Percentiles rank a stretch among this genome's conserved stretches.
phyloP scores from a whole-genome alignment of 2,888 invertebrate species.

The Liposcelis brunnea region DNA sequence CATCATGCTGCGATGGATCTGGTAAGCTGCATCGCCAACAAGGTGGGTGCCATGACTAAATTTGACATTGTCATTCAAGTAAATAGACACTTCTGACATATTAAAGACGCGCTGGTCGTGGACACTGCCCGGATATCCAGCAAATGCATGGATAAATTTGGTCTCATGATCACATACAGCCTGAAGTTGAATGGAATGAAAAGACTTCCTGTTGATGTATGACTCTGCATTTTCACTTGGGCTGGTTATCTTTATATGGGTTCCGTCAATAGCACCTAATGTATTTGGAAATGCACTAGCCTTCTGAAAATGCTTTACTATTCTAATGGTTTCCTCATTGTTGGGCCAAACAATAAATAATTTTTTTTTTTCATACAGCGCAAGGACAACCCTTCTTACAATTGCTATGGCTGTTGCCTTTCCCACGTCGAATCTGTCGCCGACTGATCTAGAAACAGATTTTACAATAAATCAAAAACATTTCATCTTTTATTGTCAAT shows the following conservation, averaged over 20 bases:
- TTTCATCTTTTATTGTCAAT: no score
- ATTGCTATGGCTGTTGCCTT: neutral
- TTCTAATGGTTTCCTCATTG: neutral
- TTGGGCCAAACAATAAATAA: neutral
- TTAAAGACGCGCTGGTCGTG: no score
- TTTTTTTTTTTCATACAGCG: neutral
- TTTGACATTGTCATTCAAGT: no score
- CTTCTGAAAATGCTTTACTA: neutral
- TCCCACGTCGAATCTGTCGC: neutral
- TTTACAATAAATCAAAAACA: no score
- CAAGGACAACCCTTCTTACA: neutral
- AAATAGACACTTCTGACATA: no score
- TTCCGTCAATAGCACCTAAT: neutral
- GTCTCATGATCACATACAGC: neutral
- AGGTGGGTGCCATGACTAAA: no score
- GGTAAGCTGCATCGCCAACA: no score
- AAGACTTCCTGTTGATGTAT: neutral
- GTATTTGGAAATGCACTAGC: neutral
- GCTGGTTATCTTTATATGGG: neutral
- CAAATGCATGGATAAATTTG: neutral
- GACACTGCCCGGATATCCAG: no score
- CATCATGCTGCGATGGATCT: no score
- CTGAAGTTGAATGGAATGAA: neutral
- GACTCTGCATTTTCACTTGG: neutral
- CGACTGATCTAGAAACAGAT: constrained; percentile 1